Conservation (phyloP, 2,888 invertebrate genomes). For the Selenia dentaria region DNA sequence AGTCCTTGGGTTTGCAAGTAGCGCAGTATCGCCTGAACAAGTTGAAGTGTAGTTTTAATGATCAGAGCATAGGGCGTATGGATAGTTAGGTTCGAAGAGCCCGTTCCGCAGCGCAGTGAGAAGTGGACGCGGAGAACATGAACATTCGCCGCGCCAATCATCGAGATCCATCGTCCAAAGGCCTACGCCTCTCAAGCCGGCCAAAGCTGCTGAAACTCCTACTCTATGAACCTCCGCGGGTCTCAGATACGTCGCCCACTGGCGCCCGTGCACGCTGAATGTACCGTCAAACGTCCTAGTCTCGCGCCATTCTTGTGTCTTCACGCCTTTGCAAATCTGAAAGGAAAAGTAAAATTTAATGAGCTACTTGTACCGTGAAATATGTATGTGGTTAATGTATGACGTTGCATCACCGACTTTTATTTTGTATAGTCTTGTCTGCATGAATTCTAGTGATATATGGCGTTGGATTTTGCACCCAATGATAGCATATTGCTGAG, state of each 20-base stretch:
- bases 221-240: conserved; percentile 86
- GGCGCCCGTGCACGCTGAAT: conserved; percentile 88
- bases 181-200: conserved; percentile 89
- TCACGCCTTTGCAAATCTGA: conserved; percentile 85
- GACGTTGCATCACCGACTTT: no score
- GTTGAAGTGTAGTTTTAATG: conserved; percentile 9
- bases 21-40: no score
- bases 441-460: no score
- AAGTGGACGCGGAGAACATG: conserved; percentile 88
- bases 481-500: no score
- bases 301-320: conserved; percentile 83
- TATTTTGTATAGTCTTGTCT: no score
- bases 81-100: conserved; percentile 58
- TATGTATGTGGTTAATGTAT: no score
- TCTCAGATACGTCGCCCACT: conserved; percentile 93
- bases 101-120: conserved; percentile 84
- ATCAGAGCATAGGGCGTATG: conserved; percentile 47
- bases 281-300: conserved; percentile 88
- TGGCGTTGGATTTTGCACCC: no score
- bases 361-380: no score
- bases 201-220: conserved; percentile 82
- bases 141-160: conserved; percentile 89
- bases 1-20: no score
- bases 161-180: conserved; percentile 92
- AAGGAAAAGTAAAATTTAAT: background rate